These are phyloP conservation scores for Drosophila mimetica DNA, from an alignment of 2,888 invertebrate species.

Conservation along the genomic window DNA sequence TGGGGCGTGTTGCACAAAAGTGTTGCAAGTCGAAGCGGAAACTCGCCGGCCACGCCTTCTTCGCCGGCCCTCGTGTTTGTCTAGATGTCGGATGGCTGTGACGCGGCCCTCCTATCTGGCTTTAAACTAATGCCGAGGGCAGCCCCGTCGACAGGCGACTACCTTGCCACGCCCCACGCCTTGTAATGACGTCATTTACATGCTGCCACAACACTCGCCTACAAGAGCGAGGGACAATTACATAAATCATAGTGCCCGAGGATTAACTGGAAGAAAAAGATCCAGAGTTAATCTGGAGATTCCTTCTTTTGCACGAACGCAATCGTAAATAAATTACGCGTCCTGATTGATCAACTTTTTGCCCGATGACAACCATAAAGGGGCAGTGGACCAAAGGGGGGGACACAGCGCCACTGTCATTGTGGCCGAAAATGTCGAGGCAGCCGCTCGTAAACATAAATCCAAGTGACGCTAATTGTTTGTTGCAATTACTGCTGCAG, in stretches of 20 bases:
- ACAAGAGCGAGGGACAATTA: slow-evolving; percentile 22
- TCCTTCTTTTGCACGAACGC: slow-evolving; percentile 6
- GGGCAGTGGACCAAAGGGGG: slow-evolving; percentile 4
- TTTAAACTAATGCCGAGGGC: slow-evolving; percentile 33
- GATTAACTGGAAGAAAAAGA: slow-evolving; percentile 7
- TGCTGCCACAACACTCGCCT: slow-evolving; percentile 43
- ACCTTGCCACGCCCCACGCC: slow-evolving; percentile 36
- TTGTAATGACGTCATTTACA: slow-evolving; percentile 56
- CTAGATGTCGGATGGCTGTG: slow-evolving; percentile 36
- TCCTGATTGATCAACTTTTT: slow-evolving; percentile 57
- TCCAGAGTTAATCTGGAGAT: slow-evolving; percentile 13
- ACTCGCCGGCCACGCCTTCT: slow-evolving; percentile 28
- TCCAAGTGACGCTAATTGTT: slow-evolving; percentile 79
- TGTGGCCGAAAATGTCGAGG: slow-evolving; percentile 46
- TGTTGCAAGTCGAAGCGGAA: slow-evolving; percentile 40
- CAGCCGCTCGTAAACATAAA: slow-evolving; percentile 75
- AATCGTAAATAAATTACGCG: slow-evolving; percentile 25
- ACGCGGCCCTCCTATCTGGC: slow-evolving; percentile 21
- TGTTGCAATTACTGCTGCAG: slow-evolving; percentile 80
- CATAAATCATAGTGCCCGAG: slow-evolving; percentile 26
- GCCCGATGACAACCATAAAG: slow-evolving; percentile 32
- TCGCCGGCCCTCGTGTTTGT: slow-evolving; percentile 30
- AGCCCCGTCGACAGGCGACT: slow-evolving; percentile 29
- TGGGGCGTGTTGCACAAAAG: slow-evolving; percentile 34
- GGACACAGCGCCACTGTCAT: slow-evolving; percentile 15